Percentiles rank a stretch among this genome's conserved stretches.
Evolutionary conservation across 1,140 invertebrate species (phyloP).

Genomic region (Aphelinus certus): DNA sequence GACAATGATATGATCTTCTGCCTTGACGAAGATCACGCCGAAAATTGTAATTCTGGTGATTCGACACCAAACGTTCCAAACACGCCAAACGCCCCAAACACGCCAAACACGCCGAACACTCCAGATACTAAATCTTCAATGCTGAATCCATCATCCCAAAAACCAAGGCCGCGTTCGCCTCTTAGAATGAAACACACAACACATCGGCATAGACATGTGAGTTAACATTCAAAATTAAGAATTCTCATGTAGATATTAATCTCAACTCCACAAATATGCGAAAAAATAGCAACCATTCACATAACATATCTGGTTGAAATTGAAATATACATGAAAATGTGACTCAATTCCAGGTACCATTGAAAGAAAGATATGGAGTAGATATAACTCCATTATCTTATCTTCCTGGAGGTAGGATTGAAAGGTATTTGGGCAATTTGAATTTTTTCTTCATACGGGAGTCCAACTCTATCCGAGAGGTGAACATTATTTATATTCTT

Average conservation of each 20-base stretch:
- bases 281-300: no score
- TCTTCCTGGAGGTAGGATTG: conserved; percentile 82
- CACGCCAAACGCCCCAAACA: neutral
- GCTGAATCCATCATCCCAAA: conserved; percentile 42
- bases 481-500: conserved; percentile 52
- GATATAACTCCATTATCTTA: conserved; percentile 87
- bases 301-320: neutral
- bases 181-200: conserved; percentile 51
- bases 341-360: conserved; percentile 62
- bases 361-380: conserved; percentile 78
- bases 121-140: conserved; percentile 5
- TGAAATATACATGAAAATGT: no score
- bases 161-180: conserved; percentile 56
- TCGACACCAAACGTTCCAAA: conserved; percentile 20
- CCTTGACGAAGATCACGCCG: conserved; percentile 73
- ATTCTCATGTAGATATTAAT: no score
- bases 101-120: neutral
- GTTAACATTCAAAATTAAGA: conserved; percentile 26
- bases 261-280: no score
- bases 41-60: conserved; percentile 41
- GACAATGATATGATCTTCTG: conserved; percentile 75
- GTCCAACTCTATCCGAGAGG: conserved; percentile 90
- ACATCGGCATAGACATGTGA: conserved; percentile 58
- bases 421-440: conserved; percentile 89
- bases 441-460: conserved; percentile 97